phyloP scores from a whole-genome alignment of 1,140 invertebrate genomes.

The Platorchestia sp. region DNA sequence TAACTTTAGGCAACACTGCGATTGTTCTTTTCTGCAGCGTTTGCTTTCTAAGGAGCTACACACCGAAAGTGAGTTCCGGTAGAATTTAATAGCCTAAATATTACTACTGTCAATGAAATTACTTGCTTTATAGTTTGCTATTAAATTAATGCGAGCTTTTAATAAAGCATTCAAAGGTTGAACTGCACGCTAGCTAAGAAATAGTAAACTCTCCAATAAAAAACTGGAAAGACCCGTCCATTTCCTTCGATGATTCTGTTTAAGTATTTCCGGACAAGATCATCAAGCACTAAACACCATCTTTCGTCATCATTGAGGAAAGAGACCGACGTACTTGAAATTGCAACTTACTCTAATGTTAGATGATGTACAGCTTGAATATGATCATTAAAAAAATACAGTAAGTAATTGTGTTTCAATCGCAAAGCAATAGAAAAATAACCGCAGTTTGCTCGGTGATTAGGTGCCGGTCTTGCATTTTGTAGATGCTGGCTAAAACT shows the following conservation, averaged over 20 bases:
- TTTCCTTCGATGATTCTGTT: neutral
- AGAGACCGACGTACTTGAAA: neutral
- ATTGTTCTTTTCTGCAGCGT: neutral
- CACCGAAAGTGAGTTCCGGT: neutral
- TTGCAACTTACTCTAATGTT: neutral
- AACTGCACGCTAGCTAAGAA: neutral
- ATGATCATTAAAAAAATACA: neutral
- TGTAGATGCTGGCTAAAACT: neutral
- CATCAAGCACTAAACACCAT: neutral
- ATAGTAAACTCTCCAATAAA: neutral
- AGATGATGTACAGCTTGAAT: neutral
- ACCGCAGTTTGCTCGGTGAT: neutral
- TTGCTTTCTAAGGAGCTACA: neutral
- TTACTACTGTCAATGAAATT: neutral
- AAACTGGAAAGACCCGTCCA: constrained; percentile 17
- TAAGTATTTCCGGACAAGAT: constrained; percentile 36
- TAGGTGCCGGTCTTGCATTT: neutral
- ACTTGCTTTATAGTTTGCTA: neutral
- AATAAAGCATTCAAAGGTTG: neutral
- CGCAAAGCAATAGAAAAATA: neutral
- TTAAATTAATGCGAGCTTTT: neutral
- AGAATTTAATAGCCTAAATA: neutral
- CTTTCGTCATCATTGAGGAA: neutral
- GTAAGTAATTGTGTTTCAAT: neutral
- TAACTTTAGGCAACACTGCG: neutral